Conservation (phyloP, 2,888 invertebrate species). For the Dioctria rufipes region DNA sequence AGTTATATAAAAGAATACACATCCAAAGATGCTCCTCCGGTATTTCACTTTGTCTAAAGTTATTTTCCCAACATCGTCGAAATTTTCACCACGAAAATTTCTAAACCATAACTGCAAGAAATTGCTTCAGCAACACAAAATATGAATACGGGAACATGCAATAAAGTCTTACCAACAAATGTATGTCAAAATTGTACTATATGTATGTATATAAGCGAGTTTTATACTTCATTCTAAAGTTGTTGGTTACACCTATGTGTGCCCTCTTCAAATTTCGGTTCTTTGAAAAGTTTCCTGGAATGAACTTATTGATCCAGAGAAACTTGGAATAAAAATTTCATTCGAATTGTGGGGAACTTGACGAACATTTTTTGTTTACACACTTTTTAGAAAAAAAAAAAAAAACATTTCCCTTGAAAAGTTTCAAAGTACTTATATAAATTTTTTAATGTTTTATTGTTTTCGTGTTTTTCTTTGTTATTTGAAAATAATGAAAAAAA, state of each 20-base stretch:
- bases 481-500: too few relatives aligned
- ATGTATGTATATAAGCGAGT: not conserved
- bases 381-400: not conserved
- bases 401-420: not conserved
- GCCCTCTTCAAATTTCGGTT: not conserved
- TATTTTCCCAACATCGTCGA: slow-evolving; percentile 24
- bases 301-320: not conserved
- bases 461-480: too few relatives aligned
- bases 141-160: not conserved
- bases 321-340: not conserved
- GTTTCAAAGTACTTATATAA: too few relatives aligned
- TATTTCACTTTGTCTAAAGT: not conserved
- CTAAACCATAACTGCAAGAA: slow-evolving; percentile 12
- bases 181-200: not conserved
- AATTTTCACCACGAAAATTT: slow-evolving; percentile 35
- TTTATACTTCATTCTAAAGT: not conserved
- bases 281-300: not conserved
- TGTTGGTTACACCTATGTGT: not conserved
- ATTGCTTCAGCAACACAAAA: slow-evolving; percentile 15
- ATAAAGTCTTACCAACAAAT: not conserved
- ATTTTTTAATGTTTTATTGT: too few relatives aligned
- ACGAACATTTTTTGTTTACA: not conserved
- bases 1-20: too few relatives aligned
- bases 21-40: not conserved
- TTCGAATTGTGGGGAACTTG: not conserved